Evolutionary conservation across 37 sponge, comb jelly and placozoan species (phyloP), one percentile per base, ranked within the genome.

Genomic region (Diacarnus erythraeanus): DNA sequence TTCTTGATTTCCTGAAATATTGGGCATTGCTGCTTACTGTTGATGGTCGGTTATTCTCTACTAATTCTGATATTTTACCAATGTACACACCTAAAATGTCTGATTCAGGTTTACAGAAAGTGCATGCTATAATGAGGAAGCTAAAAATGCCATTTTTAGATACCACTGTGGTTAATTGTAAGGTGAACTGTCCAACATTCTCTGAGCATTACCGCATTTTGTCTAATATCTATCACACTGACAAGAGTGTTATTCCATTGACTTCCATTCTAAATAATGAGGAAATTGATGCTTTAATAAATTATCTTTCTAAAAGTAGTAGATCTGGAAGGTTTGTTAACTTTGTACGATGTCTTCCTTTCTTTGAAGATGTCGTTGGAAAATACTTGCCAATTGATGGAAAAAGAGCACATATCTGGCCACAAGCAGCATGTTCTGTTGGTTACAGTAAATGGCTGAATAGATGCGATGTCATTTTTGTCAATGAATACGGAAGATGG

Each of bases 11-110:
- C 2, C 47, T 81, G 34, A 75, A 77, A 41, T 0, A 22, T 0
- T 81, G 77, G 77, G 77, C 82, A 36, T 41, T 87, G 20, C 38
- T 87, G 10, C 77, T 59, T 26, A 81, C 82, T 6, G 60, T 26
- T 9, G 70, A 69, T 41, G 30, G 58, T 6, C 36, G 36, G 30
- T 40, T 87, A 39, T 81, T 77, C 56, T 75, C 76, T 57, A 56
- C 69, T 21, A 41, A 12, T 21, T 25, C 38, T 27, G 8, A 67
- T 1, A 10, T 71, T 25, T 59, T 77, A 9, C 81, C 81, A 15
- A 39, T 81, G 20, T 3, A 56, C 27, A 38, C 40, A 75, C 43
- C 57, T 27, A 43, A 77, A 18, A 29, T 38, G 36, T 34, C 54
- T 1, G 20, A 36, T 54, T 10, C 57, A 56, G 56, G 27, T 18